Evolutionary conservation across 1,140 invertebrate genomes (phyloP), one percentile per base, ranked within the genome.

Genomic region (Ceratoteleas bidentatus): DNA sequence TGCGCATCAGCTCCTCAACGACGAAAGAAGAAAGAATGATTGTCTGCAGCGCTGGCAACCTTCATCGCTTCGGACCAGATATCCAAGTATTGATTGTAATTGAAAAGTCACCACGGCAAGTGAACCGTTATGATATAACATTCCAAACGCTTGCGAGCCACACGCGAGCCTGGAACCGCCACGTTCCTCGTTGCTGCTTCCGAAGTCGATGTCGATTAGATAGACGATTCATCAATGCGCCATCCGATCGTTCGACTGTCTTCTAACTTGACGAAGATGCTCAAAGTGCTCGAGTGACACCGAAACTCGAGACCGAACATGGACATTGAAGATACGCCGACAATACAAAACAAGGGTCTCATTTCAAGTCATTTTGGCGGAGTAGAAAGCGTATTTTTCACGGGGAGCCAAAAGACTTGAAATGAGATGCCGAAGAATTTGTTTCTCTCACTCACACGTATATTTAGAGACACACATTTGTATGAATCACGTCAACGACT

Each of bases 81-180:
- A n/a, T 53, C 11, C 16, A 40, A 47, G 15, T 52, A 40, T 40
- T 9, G 36, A 40, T 40, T 40, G 36, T 40, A 40, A 40, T 40
- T 40, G 36, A 40, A 40, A 11, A 40, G 36, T 40, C 36, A 40
- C 36, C 36, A 40, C 36, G 36, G 36, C 65, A 84, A 74, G 65
- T 62, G 85, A 87, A 77, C 77, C 85, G 36, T 40, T 40, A 62
- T 84, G 75, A 85, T 78, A 86, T 83, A 88, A 87, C 87, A 88
- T 88, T 88, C 87, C 87, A 88, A 87, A 86, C 56, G 80, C 85
- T 87, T 75, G 85, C 73, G 66, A 74, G 70, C 81, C 65, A 86
- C 58, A 74, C 62, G 84, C 82, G 82, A 83, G 58, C 61, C 77
- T 56, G 75, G 70, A 79, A 83, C 76, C 74, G 68, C 64, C 75